Percentiles rank a stretch among this genome's conserved stretches.
Conservation (phyloP, 1,140 invertebrate species). For the Drosophila sp. region DNA sequence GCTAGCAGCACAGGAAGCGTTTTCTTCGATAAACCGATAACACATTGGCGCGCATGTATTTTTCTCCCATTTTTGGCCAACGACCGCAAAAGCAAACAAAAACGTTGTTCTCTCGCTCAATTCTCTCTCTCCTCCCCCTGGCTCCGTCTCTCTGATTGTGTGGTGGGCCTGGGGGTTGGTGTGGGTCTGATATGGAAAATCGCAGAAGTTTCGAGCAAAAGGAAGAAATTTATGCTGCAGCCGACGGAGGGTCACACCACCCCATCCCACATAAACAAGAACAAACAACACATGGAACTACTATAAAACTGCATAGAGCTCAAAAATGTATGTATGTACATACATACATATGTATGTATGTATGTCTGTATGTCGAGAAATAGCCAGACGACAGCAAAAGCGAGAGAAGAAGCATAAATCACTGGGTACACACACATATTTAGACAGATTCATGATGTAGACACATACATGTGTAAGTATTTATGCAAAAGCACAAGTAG, state of each 20-base stretch:
- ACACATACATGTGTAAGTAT: not conserved
- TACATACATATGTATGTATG: not conserved
- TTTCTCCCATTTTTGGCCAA: conserved; percentile 65
- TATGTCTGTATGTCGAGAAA: conserved; percentile 35
- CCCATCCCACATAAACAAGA: conserved; percentile 28
- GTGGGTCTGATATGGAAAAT: conserved; percentile 28
- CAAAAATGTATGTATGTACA: conserved; percentile 2
- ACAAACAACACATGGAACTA: conserved; percentile 36
- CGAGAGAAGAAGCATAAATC: conserved; percentile 27
- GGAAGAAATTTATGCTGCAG: conserved; percentile 47
- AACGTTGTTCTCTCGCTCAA: conserved; percentile 20
- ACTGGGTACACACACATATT: conserved; percentile 28
- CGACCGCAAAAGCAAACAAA: conserved; percentile 67
- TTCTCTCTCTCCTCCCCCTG: conserved; percentile 11
- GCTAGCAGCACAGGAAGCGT: conserved; percentile 29
- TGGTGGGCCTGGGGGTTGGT: conserved; percentile 11
- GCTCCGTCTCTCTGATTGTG: conserved; percentile 4
- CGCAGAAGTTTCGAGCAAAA: conserved; percentile 55
- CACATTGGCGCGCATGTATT: conserved; percentile 58
- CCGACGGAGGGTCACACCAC: conserved; percentile 6
- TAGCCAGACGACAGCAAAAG: conserved; percentile 53
- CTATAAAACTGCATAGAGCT: conserved; percentile 34
- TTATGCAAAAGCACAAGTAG: not conserved
- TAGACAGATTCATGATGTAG: conserved; percentile 20
- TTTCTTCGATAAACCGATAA: conserved; percentile 46